These are phyloP conservation scores for Potamilus streckersoni DNA, from an alignment of 1,140 invertebrate species.

Conservation along the genomic window DNA sequence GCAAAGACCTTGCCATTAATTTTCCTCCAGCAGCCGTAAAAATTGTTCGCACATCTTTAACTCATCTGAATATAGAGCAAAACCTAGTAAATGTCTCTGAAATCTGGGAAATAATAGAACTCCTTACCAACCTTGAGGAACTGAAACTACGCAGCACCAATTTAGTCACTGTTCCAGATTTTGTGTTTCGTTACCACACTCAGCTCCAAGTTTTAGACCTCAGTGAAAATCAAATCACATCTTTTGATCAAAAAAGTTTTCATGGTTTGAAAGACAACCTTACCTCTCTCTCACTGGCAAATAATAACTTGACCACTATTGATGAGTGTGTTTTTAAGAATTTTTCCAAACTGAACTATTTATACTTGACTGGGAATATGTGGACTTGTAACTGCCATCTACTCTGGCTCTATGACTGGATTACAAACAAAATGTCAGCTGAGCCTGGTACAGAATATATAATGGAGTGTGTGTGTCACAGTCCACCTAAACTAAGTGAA, in stretches of 20 bases:
- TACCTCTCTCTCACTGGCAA: slow-evolving; percentile 29
- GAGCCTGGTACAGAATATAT: slow-evolving; percentile 3
- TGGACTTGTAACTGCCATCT: slow-evolving; percentile 48
- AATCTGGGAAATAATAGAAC: slow-evolving; percentile 36
- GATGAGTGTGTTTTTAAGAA: slow-evolving; percentile 47
- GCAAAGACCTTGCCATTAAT: background rate
- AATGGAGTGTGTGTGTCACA: slow-evolving; percentile 9
- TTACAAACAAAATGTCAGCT: slow-evolving; percentile 1
- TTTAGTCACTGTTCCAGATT: slow-evolving; percentile 37
- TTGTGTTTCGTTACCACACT: slow-evolving; percentile 34
- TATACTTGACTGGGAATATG: slow-evolving; percentile 41
- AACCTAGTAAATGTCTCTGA: slow-evolving; percentile 20
- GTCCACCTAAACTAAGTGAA: slow-evolving; percentile 11
- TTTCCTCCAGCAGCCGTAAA: slow-evolving; percentile 19
- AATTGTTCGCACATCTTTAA: slow-evolving; percentile 26
- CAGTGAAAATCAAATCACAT: slow-evolving; percentile 36
- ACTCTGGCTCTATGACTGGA: slow-evolving; percentile 44
- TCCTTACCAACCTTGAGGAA: slow-evolving; percentile 28
- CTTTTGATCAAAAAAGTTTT: slow-evolving; percentile 30
- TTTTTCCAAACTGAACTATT: slow-evolving; percentile 31
- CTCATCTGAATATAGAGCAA: slow-evolving; percentile 14
- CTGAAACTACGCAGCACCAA: slow-evolving; percentile 29
- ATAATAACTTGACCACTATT: slow-evolving; percentile 41
- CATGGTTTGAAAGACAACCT: slow-evolving; percentile 40
- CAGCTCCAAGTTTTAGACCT: slow-evolving; percentile 36